Conservation (phyloP, 1,140 invertebrate species). For the Heliconius melpomene region DNA sequence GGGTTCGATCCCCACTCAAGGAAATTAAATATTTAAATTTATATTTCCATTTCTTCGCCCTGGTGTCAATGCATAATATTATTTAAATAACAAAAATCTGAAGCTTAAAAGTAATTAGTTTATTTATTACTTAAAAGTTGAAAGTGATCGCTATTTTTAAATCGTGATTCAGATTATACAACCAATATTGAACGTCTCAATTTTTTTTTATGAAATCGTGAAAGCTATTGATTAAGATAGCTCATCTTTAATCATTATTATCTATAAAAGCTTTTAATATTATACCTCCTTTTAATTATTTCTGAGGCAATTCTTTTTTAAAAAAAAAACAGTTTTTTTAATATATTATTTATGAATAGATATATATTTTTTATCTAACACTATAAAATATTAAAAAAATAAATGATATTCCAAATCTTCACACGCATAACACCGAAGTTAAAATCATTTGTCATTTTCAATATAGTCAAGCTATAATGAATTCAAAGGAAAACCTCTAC, state of each 20-base stretch:
- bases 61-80: too few species aligned
- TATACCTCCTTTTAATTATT: too few species aligned
- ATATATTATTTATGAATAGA: too few species aligned
- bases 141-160: slow-evolving; percentile 5
- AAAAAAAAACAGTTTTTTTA: not conserved
- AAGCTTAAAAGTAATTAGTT: not conserved
- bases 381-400: not conserved
- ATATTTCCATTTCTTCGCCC: too few species aligned
- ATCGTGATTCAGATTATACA: slow-evolving; percentile 14
- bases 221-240: slow-evolving; percentile 14
- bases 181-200: not conserved
- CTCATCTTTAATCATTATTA: slow-evolving; percentile 14
- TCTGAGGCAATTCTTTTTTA: too few species aligned
- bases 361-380: not conserved
- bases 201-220: slow-evolving; percentile 13
- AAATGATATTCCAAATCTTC: not conserved
- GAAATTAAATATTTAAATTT: too few species aligned
- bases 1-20: too few species aligned
- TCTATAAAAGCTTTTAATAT: not conserved
- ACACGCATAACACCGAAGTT: not conserved
- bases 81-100: not conserved
- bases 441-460: slow-evolving; percentile 35
- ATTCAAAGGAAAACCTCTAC: slow-evolving; percentile 38
- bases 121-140: not conserved
- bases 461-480: slow-evolving; percentile 29